Evolutionary conservation across 2,113 vertebrate species (phyloP), one percentile per base, ranked within the genome.

Genomic region (Microtus ochrogaster): DNA sequence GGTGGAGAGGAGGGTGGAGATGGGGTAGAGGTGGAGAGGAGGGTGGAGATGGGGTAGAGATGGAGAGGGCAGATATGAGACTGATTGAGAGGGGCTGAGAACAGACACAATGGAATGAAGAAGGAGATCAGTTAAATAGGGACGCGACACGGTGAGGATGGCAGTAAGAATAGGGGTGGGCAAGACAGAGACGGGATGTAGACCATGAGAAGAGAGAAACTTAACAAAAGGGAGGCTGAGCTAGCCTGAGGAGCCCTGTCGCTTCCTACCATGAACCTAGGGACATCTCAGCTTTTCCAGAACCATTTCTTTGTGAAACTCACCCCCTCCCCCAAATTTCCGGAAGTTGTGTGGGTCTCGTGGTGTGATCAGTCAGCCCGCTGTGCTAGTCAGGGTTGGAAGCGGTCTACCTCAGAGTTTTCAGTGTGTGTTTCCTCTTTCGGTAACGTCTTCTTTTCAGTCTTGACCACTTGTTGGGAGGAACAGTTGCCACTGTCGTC

Each of bases 401-500:
- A 47, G 1, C 33, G 63, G 70, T 24, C 52, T 47, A 39, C 14
- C 28, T 39, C 24, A 36, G 5, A 5, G 55, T 28, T 73, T 86
- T 47, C 22, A 49, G 58, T 21, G 24, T 26, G 5, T 12, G 3
- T 55, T 77, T 41, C 22, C 3, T 52, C 33, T 36, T 24, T 36
- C 2, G 21, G 21, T 77, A 47, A 47, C 26, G 7, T 81, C 47
- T 47, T 24, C 47, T 14, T 26, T 39, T 89, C 41, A 39, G 49
- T 86, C 92, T 78, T 91, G 95, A 77, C 90, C 83, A 52, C 91
- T 83, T 87, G 79, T 93, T 13, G 81, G 76, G 55, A 83, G 89
- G 78, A 89, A 83, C 68, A 33, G 55, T 55, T 39, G 49, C 41
- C 28, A 9, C 14, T 22, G 36, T 70, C 16, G n/a, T 72, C 65